Percentiles rank a stretch among this genome's conserved stretches.
These are phyloP conservation scores for Ranitomeya imitator DNA, from an alignment of 2,113 vertebrate genomes.

Conservation along the genomic window DNA sequence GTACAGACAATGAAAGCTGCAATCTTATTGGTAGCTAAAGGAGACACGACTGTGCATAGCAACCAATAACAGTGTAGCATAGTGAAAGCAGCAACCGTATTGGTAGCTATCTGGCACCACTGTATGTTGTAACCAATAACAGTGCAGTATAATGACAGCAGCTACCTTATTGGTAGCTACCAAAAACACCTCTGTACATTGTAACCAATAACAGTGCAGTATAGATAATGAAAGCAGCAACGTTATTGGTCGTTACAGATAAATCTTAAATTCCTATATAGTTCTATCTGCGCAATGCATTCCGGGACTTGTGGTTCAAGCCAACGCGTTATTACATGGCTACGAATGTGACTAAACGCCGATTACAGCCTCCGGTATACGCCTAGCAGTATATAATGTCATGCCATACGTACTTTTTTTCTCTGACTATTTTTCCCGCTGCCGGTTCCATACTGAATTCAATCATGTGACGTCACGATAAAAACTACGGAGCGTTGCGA, in stretches of 20 bases:
- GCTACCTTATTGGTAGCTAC: too few relatives aligned
- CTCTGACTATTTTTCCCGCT: background rate
- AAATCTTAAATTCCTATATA: background rate
- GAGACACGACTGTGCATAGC: background rate
- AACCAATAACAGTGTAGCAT: background rate
- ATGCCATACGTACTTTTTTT: background rate
- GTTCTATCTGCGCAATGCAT: background rate
- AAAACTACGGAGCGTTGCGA: background rate
- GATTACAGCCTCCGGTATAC: background rate
- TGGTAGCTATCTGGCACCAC: too few relatives aligned
- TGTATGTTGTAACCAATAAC: too few relatives aligned
- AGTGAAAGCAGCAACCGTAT: too few relatives aligned
- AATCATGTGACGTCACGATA: background rate
- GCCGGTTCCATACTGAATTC: background rate
- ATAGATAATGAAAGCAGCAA: background rate
- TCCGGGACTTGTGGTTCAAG: background rate
- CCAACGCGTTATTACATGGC: background rate
- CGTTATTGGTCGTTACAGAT: background rate
- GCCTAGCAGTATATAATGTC: too few relatives aligned
- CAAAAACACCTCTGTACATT: background rate
- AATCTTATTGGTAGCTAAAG: too few relatives aligned
- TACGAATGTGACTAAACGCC: background rate
- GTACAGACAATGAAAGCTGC: too few relatives aligned
- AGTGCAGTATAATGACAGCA: too few relatives aligned
- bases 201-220: background rate